Conservation (phyloP, 1,140 invertebrate genomes). For the Heliconius himera region DNA sequence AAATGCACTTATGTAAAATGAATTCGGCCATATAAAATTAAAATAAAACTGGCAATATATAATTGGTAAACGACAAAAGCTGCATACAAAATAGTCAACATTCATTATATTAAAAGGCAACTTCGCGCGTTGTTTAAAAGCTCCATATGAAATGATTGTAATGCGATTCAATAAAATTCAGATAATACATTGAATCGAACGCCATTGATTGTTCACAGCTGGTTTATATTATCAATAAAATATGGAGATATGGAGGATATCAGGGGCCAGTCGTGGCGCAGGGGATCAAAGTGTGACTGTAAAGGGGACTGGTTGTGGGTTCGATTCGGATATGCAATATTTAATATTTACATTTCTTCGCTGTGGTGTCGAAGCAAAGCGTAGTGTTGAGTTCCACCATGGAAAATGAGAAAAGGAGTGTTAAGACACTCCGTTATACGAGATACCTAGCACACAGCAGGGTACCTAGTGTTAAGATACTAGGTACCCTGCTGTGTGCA, state of each 20-base stretch:
- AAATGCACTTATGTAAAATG: not conserved
- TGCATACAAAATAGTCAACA: slow-evolving; percentile 35
- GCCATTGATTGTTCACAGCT: slow-evolving; percentile 36
- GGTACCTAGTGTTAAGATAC: too few relatives aligned
- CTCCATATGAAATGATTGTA: slow-evolving; percentile 29
- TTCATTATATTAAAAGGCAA: slow-evolving; percentile 25
- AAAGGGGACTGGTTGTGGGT: too few relatives aligned
- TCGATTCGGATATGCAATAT: too few relatives aligned
- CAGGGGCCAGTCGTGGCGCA: too few relatives aligned
- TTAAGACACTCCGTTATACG: too few relatives aligned
- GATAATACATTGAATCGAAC: slow-evolving; percentile 31
- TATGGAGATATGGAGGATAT: slow-evolving; percentile 25
- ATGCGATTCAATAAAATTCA: slow-evolving; percentile 42
- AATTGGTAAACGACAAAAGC: slow-evolving; percentile 25
- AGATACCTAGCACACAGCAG: too few relatives aligned
- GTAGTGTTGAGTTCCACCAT: too few relatives aligned
- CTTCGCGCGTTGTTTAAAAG: slow-evolving; percentile 36
- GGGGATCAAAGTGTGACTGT: too few relatives aligned
- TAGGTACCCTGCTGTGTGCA: too few relatives aligned
- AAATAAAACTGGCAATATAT: slow-evolving; percentile 14
- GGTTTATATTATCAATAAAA: slow-evolving; percentile 35
- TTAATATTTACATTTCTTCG: too few relatives aligned
- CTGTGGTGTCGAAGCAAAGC: too few relatives aligned
- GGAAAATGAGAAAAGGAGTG: too few relatives aligned
- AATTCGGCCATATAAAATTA: slow-evolving; percentile 10